Conservation (phyloP, 2,797 vertebrate genomes). For the Argentina silus region DNA sequence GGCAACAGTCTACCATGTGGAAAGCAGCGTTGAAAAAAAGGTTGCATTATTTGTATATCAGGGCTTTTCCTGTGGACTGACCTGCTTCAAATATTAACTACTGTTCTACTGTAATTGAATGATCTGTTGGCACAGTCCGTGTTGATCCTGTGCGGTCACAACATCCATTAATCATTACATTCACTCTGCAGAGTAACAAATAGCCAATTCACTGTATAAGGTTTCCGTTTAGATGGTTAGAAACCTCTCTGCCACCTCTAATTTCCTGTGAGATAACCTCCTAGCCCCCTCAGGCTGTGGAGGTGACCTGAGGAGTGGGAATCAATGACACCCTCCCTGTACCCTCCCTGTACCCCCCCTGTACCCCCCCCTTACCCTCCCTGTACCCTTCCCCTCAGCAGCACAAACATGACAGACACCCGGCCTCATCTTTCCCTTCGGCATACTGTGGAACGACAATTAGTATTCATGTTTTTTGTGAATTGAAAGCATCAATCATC, state of each 20-base stretch:
- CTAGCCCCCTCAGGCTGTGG: slow-evolving; percentile 35
- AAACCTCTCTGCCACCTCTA: slow-evolving; percentile 19
- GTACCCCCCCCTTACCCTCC: too few relatives aligned
- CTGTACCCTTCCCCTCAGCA: background rate
- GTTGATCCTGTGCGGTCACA: too few relatives aligned
- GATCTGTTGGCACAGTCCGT: too few relatives aligned
- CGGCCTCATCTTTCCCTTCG: slow-evolving; percentile 9
- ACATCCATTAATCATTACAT: too few relatives aligned
- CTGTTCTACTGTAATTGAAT: too few relatives aligned
- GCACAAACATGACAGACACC: slow-evolving; percentile 15
- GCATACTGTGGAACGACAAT: slow-evolving; percentile 35
- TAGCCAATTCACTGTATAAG: background rate
- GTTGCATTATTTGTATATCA: too few relatives aligned
- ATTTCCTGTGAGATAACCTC: slow-evolving; percentile 52
- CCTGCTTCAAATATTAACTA: too few relatives aligned
- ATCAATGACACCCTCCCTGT: slow-evolving; percentile 5
- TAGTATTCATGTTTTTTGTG: slow-evolving; percentile 58
- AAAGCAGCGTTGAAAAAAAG: too few relatives aligned
- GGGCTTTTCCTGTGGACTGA: too few relatives aligned
- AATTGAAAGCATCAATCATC: slow-evolving; percentile 62
- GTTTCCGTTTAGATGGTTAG: background rate
- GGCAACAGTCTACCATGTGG: too few relatives aligned
- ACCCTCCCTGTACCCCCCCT: too few relatives aligned
- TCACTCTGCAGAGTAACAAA: background rate
- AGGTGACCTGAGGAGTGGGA: slow-evolving; percentile 41